A percentile compares a stretch with the other conserved stretches of the same genome.
These are phyloP conservation scores for Zaprionus obscuricornis DNA, from an alignment of 2,888 invertebrate species.

Conservation along the genomic window DNA sequence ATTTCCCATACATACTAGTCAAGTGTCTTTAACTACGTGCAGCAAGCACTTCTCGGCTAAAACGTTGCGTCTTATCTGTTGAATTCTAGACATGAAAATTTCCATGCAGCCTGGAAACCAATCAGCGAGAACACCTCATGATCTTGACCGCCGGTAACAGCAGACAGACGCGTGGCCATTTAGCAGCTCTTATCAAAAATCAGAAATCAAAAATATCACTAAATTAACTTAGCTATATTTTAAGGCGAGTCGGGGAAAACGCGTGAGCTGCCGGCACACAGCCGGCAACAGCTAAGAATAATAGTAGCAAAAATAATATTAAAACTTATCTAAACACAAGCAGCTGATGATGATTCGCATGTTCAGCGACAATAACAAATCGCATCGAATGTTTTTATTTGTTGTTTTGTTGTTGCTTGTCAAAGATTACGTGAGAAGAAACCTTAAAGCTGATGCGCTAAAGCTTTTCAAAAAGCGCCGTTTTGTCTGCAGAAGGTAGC, in stretches of 20 bases:
- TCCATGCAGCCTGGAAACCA: constrained; percentile 48
- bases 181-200: constrained; percentile 55
- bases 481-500: constrained; percentile 13
- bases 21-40: constrained; percentile 15
- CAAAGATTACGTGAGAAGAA: constrained; percentile 22
- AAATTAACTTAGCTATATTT: constrained; percentile 11
- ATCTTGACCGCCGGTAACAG: constrained; percentile 38
- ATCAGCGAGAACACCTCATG: constrained; percentile 45
- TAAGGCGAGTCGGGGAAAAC: constrained; percentile 18
- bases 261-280: constrained; percentile 1
- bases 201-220: constrained; percentile 28
- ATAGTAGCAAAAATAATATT: constrained; percentile 5
- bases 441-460: constrained; percentile 1
- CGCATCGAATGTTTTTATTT: constrained; percentile 66
- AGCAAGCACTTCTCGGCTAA: constrained; percentile 17
- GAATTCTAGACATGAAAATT: constrained; percentile 45
- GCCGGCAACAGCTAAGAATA: constrained; percentile 14
- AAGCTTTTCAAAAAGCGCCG: constrained; percentile 27
- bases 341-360: constrained; percentile 66
- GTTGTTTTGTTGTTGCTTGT: constrained; percentile 15
- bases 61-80: constrained; percentile 43
- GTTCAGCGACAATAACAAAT: constrained; percentile 41
- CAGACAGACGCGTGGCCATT: constrained; percentile 62
- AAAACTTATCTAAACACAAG: constrained; percentile 49
- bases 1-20: constrained; percentile 7